Evolutionary conservation across 2,113 vertebrate genomes (phyloP).

Genomic region (Marcusenius ussheri): DNA sequence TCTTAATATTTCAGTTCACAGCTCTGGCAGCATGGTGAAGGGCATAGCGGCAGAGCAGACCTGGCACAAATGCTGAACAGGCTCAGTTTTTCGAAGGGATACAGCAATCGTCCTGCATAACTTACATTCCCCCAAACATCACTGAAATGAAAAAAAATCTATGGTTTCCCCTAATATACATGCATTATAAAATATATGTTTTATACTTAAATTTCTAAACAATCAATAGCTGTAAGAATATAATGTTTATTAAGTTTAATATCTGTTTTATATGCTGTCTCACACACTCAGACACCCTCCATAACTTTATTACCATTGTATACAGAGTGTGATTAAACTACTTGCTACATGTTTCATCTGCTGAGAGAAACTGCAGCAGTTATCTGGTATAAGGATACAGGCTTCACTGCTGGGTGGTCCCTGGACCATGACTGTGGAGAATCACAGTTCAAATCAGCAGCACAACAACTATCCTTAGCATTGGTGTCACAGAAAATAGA

Average conservation of each 20-base stretch:
- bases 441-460: background rate
- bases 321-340: background rate
- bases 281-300: background rate
- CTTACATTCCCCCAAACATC: background rate
- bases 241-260: background rate
- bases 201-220: background rate
- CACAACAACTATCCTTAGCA: background rate
- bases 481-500: background rate
- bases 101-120: background rate
- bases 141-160: background rate
- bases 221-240: background rate
- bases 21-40: background rate
- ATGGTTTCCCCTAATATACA: background rate
- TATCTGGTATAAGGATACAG: background rate
- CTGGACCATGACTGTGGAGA: background rate
- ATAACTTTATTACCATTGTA: background rate
- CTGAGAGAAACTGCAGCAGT: background rate
- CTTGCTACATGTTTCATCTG: background rate
- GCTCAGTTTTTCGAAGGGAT: background rate
- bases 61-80: background rate
- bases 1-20: background rate
- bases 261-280: background rate
- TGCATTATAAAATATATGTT: background rate
- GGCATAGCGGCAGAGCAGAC: background rate
- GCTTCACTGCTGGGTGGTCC: background rate